Conservation (phyloP, 2,113 vertebrate species). For the Ranitomeya variabilis region DNA sequence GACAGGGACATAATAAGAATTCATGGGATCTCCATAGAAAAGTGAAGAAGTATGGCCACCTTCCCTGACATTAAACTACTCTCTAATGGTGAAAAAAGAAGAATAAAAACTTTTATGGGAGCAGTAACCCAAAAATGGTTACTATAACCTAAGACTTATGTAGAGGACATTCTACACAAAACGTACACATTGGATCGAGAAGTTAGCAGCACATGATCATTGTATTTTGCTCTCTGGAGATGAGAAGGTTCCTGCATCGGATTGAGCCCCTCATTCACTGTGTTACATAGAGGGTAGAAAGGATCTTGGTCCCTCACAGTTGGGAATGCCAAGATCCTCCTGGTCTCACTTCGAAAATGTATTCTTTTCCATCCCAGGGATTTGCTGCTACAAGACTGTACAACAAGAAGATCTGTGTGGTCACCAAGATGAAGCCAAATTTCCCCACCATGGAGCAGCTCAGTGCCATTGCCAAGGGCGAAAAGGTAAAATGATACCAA, state of each 20-base stretch:
- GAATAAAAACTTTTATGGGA: background rate
- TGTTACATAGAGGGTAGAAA: background rate
- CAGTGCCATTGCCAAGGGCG: slow-evolving; percentile 7
- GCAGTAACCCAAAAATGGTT: background rate
- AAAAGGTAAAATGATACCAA: slow-evolving; percentile 23
- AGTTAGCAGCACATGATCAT: background rate
- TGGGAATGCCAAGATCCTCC: background rate
- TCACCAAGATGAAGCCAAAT: slow-evolving; percentile 57
- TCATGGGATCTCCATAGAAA: background rate
- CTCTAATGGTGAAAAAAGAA: background rate
- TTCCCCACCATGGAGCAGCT: slow-evolving; percentile 64
- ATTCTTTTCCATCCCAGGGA: slow-evolving; percentile 53
- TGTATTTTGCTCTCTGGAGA: background rate
- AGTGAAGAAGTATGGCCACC: too few species aligned
- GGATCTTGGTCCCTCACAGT: background rate
- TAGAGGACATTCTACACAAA: background rate
- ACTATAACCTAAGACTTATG: background rate
- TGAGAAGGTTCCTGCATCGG: background rate
- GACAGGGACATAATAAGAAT: background rate
- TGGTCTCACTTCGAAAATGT: background rate
- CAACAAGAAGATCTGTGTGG: slow-evolving; percentile 62
- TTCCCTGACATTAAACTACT: too few species aligned
- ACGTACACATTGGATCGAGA: background rate
- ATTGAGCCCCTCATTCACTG: background rate
- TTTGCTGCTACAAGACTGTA: slow-evolving; percentile 60